Conservation (phyloP, 2,113 vertebrate species). For the Pantherophis guttatus region DNA sequence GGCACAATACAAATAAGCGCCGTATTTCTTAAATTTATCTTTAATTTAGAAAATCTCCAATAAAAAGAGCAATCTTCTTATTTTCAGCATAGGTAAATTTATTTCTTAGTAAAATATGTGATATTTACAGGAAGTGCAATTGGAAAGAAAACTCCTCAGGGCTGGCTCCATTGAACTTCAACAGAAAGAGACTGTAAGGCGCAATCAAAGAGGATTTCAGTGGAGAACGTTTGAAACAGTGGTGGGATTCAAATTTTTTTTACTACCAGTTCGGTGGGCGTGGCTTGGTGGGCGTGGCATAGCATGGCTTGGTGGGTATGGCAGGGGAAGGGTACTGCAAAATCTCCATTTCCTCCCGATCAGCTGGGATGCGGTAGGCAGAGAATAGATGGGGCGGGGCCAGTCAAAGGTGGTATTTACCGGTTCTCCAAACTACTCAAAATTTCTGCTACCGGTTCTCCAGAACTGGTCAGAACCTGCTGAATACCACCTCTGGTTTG, state of each 20-base stretch:
- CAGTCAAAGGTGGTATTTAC: no score
- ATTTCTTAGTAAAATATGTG: not conserved
- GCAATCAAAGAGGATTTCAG: not conserved
- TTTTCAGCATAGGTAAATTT: not conserved
- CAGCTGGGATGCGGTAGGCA: no score
- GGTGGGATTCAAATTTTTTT: no score
- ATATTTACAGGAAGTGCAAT: not conserved
- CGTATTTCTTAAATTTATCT: not conserved
- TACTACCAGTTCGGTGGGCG: no score
- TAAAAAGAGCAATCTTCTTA: not conserved
- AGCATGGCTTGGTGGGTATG: no score
- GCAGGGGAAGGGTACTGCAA: no score
- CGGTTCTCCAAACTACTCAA: no score
- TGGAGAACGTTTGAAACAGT: not conserved
- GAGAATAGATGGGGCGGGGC: no score
- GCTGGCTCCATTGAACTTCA: not conserved
- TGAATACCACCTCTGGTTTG: not conserved
- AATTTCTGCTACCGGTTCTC: no score
- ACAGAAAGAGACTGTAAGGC: not conserved
- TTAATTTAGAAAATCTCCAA: not conserved
- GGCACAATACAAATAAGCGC: not conserved
- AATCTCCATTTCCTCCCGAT: no score
- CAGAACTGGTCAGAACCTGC: no score
- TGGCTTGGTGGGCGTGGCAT: no score
- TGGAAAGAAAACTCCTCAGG: not conserved